Conservation (phyloP, 1,140 invertebrate species). For the Bathynomus jamesi region DNA sequence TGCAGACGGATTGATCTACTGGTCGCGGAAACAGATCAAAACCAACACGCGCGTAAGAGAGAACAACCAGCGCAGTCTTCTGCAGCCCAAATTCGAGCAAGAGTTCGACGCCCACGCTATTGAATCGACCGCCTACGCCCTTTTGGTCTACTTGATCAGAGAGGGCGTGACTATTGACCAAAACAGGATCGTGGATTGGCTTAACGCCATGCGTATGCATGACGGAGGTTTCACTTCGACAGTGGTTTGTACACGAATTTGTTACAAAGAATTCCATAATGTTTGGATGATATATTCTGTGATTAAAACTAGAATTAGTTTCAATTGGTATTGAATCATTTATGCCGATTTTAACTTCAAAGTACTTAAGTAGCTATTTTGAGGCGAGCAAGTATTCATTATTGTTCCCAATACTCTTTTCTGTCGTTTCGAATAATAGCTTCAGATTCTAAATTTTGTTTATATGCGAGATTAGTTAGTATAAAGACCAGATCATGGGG, state of each 20-base stretch:
- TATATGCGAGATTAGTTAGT: too few relatives aligned
- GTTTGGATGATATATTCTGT: too few relatives aligned
- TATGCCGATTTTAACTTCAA: too few relatives aligned
- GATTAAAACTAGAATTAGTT: too few relatives aligned
- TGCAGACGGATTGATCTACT: conserved; percentile 49
- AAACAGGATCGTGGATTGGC: conserved; percentile 52
- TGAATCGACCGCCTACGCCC: conserved; percentile 54
- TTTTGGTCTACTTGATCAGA: conserved; percentile 48
- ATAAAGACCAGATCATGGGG: too few relatives aligned
- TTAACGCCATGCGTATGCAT: conserved; percentile 52
- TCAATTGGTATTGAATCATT: too few relatives aligned
- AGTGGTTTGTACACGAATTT: conserved; percentile 43
- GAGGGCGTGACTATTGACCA: conserved; percentile 45
- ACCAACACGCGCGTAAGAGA: conserved; percentile 44
- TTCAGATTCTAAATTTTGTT: too few relatives aligned
- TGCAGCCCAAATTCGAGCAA: conserved; percentile 43
- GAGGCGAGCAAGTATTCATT: too few relatives aligned
- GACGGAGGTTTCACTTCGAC: conserved; percentile 53
- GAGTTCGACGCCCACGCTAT: conserved; percentile 47
- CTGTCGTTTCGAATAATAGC: too few relatives aligned
- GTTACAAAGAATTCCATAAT: too few relatives aligned
- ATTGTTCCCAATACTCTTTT: too few relatives aligned
- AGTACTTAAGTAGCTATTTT: too few relatives aligned
- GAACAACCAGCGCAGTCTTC: conserved; percentile 48
- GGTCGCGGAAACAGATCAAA: conserved; percentile 44